Percentiles rank a stretch among this genome's conserved stretches.
Evolutionary conservation across 2,797 vertebrate genomes (phyloP).

Genomic region (Distichodus sexfasciatus): DNA sequence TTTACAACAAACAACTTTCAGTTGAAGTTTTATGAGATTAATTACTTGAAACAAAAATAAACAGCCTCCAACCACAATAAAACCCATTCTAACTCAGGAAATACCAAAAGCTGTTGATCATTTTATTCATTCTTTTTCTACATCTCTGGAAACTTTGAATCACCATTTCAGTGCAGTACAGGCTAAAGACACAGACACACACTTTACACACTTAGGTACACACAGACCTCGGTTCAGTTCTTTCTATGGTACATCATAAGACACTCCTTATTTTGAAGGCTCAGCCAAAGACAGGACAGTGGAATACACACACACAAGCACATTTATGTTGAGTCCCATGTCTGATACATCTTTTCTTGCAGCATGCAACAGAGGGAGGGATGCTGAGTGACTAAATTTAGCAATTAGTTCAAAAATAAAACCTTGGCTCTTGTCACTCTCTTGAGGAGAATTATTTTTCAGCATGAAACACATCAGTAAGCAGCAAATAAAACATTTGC

Average conservation of each 20-base stretch:
- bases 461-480: not conserved
- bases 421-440: not conserved
- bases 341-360: too few relatives aligned
- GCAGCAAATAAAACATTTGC: not conserved
- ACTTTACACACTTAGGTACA: slow-evolving; percentile 39
- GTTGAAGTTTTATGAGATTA: too few relatives aligned
- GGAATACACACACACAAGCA: not conserved
- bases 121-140: slow-evolving; percentile 76
- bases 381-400: not conserved
- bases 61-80: not conserved
- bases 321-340: too few relatives aligned
- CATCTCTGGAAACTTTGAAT: slow-evolving; percentile 67
- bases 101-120: slow-evolving; percentile 80
- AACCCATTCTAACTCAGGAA: slow-evolving; percentile 58
- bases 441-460: not conserved
- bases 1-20: too few relatives aligned
- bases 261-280: slow-evolving; percentile 6
- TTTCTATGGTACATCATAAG: slow-evolving; percentile 43
- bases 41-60: not conserved
- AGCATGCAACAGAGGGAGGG: not conserved
- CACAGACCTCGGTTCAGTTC: slow-evolving; percentile 26
- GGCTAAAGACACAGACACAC: slow-evolving; percentile 59
- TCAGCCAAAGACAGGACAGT: not conserved
- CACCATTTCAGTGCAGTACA: slow-evolving; percentile 78
- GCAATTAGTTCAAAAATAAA: not conserved